These are phyloP conservation scores for Sebastes taczanowskii DNA, from an alignment of 2,797 vertebrate species.

Conservation along the genomic window DNA sequence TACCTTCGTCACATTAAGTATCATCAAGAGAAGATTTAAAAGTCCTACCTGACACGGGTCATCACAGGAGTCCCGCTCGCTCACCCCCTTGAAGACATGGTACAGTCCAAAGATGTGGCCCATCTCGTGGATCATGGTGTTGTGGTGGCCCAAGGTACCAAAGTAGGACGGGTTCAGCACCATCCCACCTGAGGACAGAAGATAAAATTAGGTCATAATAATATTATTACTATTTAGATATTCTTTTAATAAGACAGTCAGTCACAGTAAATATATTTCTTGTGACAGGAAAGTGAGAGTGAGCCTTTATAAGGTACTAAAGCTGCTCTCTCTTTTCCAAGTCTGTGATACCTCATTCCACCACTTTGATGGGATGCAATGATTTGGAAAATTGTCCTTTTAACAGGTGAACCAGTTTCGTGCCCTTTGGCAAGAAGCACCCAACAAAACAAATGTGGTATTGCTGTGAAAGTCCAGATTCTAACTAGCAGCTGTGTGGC, in stretches of 20 bases:
- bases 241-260: neutral
- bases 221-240: neutral
- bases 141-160: conserved; percentile 88
- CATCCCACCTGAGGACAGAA: conserved; percentile 87
- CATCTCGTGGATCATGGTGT: conserved; percentile 98
- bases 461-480: neutral
- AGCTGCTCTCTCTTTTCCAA: neutral
- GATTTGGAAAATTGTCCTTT: neutral
- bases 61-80: conserved; percentile 94
- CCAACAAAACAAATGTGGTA: neutral
- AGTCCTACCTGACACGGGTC: conserved; percentile 91
- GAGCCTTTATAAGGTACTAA: neutral
- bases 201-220: neutral
- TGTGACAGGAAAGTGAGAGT: neutral
- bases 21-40: neutral
- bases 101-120: conserved; percentile 96
- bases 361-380: neutral
- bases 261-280: neutral
- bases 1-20: neutral
- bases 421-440: neutral
- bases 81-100: conserved; percentile 98
- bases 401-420: neutral
- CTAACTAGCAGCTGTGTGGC: neutral
- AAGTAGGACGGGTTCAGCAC: conserved; percentile 95
- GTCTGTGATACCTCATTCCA: neutral